Base-by-base conservation (phyloP, 2,888 invertebrate genomes). In the Plagodis dolabraria region DNA sequence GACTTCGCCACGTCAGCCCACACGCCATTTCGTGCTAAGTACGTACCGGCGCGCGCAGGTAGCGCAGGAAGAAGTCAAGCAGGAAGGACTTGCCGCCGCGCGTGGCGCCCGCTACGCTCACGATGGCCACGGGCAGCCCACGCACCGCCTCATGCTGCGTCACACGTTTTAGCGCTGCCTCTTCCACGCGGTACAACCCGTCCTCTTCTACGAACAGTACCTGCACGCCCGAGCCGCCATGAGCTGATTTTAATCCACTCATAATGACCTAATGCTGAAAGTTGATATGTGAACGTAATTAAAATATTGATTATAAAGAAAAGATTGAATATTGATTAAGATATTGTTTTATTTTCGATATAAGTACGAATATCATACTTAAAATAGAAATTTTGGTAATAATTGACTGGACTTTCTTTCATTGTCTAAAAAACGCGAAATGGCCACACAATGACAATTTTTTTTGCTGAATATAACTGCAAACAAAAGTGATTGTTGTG, bases 21-120 rank as follows among this genome's bases (percentile, higher is more conserved):
- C 22, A 22, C 22, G 22, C 22, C 22, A 22, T 1, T 22, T 22
- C 22, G 4, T 22, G 22, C 22, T 5, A 7, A 42, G 33, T n/a
- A 65, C 71, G 53, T 45, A 80, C 82, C 64, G 77, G 52, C 0
- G 81, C 75, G 2, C 57, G 64, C 11, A 82, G 71, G 48, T 82
- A 82, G 69, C 82, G 68, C 34, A 82, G 70, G 54, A 78, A 77
- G 69, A 75, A 82, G 68, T 75, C 77, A 7, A 82, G 79, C 53
- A 82, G 74, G 69, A 82, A 82, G 55, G 82, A 82, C 63, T 82
- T 82, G 55, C 81, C 81, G 52, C 79, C 76, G 50, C 81, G 78
- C 63, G 71, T 79, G 57, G 79, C 77, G 51, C 81, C 81, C 33
- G 82, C 82, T 51, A 82, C 77, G 69, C 80, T 77, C 47, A 80